A percentile compares a stretch with the other conserved stretches of the same genome.
phyloP scores from a whole-genome alignment of 1,140 invertebrate genomes.

The Drosophila ironensis region DNA sequence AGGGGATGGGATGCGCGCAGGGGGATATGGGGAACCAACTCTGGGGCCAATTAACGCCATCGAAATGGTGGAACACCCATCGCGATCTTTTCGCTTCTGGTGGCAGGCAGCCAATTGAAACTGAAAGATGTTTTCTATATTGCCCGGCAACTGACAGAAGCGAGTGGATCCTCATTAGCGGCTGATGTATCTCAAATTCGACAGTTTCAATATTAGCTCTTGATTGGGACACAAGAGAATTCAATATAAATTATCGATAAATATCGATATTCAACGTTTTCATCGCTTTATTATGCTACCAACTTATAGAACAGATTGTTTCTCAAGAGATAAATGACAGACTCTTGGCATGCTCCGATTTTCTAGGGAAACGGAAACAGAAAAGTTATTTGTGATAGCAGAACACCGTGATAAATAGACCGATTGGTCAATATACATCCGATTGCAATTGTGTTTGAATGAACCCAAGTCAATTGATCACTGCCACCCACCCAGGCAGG shows the following conservation, averaged over 20 bases:
- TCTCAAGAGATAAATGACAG: too few species aligned
- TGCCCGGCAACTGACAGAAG: background rate
- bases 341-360: too few species aligned
- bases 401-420: conserved; percentile 6
- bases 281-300: too few species aligned
- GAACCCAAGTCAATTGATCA: conserved; percentile 27
- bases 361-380: background rate
- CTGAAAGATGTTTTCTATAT: background rate
- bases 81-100: background rate
- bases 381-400: background rate
- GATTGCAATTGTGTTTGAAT: conserved; percentile 15
- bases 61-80: conserved; percentile 43
- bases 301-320: too few species aligned
- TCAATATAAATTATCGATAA: too few species aligned
- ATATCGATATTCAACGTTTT: too few species aligned
- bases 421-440: conserved; percentile 39
- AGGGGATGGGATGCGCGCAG: conserved; percentile 3
- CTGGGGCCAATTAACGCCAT: conserved; percentile 57
- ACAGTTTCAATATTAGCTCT: too few species aligned
- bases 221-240: too few species aligned
- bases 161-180: background rate
- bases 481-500: conserved; percentile 28
- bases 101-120: conserved; percentile 34
- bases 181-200: too few species aligned
- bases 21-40: background rate